Percentiles rank a stretch among this genome's conserved stretches.
Conservation (phyloP, 2,797 vertebrate genomes). For the Threskiornis aethiopicus region DNA sequence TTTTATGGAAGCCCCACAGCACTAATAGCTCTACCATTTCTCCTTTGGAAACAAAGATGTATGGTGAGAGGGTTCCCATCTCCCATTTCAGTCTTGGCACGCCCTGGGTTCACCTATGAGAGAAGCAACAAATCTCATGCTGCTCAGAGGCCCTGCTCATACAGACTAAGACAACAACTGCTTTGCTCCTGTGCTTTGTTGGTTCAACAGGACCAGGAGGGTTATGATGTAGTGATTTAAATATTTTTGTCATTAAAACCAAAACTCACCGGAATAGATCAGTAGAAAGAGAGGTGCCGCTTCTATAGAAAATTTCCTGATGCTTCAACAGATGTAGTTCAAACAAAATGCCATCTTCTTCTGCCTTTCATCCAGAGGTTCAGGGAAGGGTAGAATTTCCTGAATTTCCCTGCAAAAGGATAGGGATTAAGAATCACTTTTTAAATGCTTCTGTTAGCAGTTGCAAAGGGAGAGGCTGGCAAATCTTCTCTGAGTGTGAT, state of each 20-base stretch:
- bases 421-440: not conserved
- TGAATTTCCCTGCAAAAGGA: not conserved
- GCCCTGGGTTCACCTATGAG: not conserved
- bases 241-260: not conserved
- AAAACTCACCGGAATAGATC: not conserved
- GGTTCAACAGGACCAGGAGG: not conserved
- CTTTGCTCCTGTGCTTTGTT: not conserved
- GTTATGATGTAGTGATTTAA: not conserved
- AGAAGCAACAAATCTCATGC: not conserved
- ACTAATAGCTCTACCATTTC: not conserved
- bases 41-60: not conserved
- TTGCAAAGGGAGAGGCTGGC: not conserved
- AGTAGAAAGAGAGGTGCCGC: not conserved
- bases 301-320: not conserved
- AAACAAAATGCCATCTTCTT: not conserved
- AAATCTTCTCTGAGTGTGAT: not conserved
- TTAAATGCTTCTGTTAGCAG: not conserved
- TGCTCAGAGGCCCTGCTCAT: not conserved
- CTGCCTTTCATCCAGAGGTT: not conserved
- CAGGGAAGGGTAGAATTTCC: not conserved
- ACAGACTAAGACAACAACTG: not conserved
- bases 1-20: not conserved
- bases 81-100: not conserved
- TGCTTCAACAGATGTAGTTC: not conserved
- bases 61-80: not conserved